Base-by-base conservation (phyloP, 2,888 invertebrate species). In the Thecocarcelia acutangulata region DNA sequence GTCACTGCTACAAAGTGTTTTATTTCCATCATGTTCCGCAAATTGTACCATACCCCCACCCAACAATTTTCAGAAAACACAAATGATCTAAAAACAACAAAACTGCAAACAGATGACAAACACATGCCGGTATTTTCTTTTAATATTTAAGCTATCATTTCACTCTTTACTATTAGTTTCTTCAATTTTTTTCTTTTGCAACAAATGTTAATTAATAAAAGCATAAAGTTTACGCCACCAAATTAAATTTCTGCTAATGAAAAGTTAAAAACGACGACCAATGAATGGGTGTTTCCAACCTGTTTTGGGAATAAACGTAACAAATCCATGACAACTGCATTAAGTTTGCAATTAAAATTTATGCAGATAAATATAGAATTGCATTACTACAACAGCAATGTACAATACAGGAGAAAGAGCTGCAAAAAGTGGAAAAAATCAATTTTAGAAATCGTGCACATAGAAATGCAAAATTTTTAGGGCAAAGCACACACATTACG, bases 11-110 rank as follows among this genome's bases (percentile, higher is more conserved):
- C 85, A 84, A 83, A 85, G 80, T 84, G 86, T 88, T 87, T 83
- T 87, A 85, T 84, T 88, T 85, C 87, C 86, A 85, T 13, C 28
- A 0, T 24, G 17, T 68, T 44, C 52, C 50, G 2, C 12, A 11
- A 44, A 33, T 33, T 84, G 83, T 86, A 84, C 79, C 85, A 86
- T 86, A 87, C 86, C 85, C 86, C 86, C 85, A 85, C 84, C 84
- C 66, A 44, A 74, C n/a, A 75, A 61, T 46, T 42, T 42, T 13
- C 59, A 40, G n/a, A 8, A 11, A 42, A 28, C 52, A 58, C 13
- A 21, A 8, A 2, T 24, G 59, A 46, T 21, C 12, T 63, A 52
- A 42, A 61, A 73, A 42, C 42, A 63, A 80, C 42, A 63, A 80
- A 48, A 40, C 17, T 75, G 72, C 13, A 66, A 83, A 61, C 59